A percentile compares a stretch with the other conserved stretches of the same genome.
Conservation (phyloP, 2,797 vertebrate genomes). For the Micropoecilia bifurca region DNA sequence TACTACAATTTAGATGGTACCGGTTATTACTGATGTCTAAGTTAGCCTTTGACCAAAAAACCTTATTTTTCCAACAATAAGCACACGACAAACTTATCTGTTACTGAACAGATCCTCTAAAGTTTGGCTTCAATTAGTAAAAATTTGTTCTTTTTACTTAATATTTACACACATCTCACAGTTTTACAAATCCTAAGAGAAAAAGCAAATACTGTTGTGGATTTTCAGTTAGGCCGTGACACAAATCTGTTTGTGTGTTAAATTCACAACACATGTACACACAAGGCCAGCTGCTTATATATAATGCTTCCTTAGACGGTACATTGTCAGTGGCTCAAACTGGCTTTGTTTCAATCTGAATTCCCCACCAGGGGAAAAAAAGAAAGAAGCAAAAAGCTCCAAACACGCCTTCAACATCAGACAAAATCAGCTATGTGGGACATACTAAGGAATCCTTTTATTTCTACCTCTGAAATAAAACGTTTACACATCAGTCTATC, state of each 20-base stretch:
- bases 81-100: not conserved
- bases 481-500: not conserved
- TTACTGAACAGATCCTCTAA: not conserved
- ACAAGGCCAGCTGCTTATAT: not conserved
- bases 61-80: not conserved
- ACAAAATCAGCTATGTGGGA: not conserved
- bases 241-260: not conserved
- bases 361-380: constrained; percentile 15
- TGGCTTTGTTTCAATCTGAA: constrained; percentile 6
- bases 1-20: not conserved
- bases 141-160: not conserved
- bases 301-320: not conserved
- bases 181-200: not conserved
- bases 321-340: not conserved
- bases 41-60: not conserved
- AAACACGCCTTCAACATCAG: not conserved
- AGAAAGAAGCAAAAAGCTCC: constrained; percentile 12
- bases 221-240: not conserved
- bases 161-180: not conserved
- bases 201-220: not conserved
- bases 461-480: not conserved
- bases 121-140: not conserved
- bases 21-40: not conserved
- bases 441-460: not conserved
- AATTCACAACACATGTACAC: not conserved